Evolutionary conservation across 53 echinoderm and acorn worm species (phyloP), one percentile per base, ranked within the genome.

Genomic region (Luidia sarsii): DNA sequence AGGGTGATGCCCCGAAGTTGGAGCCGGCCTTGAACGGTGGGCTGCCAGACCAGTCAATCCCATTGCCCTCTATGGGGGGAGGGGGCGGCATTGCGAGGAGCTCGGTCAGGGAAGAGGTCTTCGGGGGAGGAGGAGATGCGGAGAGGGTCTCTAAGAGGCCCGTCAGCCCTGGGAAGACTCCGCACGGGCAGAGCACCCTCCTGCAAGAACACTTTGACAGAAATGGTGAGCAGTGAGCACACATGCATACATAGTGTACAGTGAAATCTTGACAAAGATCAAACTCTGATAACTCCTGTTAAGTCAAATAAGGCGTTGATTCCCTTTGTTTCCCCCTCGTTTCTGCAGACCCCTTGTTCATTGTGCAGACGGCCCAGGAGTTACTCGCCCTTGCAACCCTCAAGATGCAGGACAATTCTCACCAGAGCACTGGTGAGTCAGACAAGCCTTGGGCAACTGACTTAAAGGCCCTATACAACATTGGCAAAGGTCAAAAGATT

Each of bases 281-380:
- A 8, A 24, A 0, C 16, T 23, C 41, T 11, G 41, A 41, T 41
- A 11, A 41, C 6, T 41, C 6, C 41, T 41, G 41, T 41, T 41
- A 7, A 11, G 11, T 41, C 41, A 41, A 11, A 41, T 7, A 41
- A 41, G 41, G 11, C n/a, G n/a, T n/a, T n/a, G n/a, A n/a, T n/a
- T n/a, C n/a, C n/a, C n/a, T n/a, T n/a, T n/a, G n/a, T n/a, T n/a
- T n/a, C n/a, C n/a, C n/a, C n/a, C n/a, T n/a, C n/a, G n/a, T n/a
- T n/a, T n/a, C 68, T 30, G 29, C 71, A 92, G 92, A 92, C 79
- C 92, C 92, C 9, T 56, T 92, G 22, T 89, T 86, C 38, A 92
- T 92, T 38, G 57, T 92, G 18, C 92, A 92, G 63, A 92, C 87
- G 15, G 92, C 92, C 41, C 92, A 92, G 66, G 92, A 89, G 68